Base-by-base conservation (phyloP, 2,797 vertebrate genomes). In the Sebastes dallii region DNA sequence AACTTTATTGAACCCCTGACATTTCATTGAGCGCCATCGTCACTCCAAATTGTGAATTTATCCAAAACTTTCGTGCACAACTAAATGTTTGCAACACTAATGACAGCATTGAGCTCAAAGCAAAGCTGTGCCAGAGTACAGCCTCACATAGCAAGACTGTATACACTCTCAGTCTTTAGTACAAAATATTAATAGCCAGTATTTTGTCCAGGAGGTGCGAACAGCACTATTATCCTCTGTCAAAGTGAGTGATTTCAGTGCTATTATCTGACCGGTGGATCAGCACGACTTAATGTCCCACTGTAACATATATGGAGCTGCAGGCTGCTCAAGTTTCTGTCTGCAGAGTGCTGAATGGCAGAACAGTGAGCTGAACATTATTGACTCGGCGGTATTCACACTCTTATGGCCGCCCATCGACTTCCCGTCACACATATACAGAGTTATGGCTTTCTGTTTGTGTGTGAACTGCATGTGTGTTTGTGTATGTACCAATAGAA, bases 321-420 rank as follows among this genome's bases (percentile, higher is more conserved):
- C 83, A 72, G 84, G 68, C 80, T 64, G 77, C 89, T 90, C 76
- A 32, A 81, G 82, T 84, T 89, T 81, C 85, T 77, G 72, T 87
- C 79, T 78, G 85, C 82, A 88, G 79, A 89, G 69, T 86, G 91
- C 90, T 91, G 93, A 94, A 90, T 86, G 89, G 86, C 88, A 91
- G 83, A 92, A 90, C 79, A 78, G 88, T 83, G 76, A 88, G 81
- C 82, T 81, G 83, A 86, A 90, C 87, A 85, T 84, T 92, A 94
- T 92, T 83, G 92, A 94, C 87, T 81, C 80, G 73, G 86, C 58
- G 72, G 88, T 90, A 89, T 92, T 89, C 92, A 88, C 90, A 90
- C 89, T 89, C 85, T 91, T 89, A 89, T 85, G 80, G 88, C 86
- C 73, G 62, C 84, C 60, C 86, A 95, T 94, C 66, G 93, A 96